A percentile compares a stretch with the other conserved stretches of the same genome.
Conservation (phyloP, 2,113 vertebrate genomes). For the Drymodes brunneopygia region DNA sequence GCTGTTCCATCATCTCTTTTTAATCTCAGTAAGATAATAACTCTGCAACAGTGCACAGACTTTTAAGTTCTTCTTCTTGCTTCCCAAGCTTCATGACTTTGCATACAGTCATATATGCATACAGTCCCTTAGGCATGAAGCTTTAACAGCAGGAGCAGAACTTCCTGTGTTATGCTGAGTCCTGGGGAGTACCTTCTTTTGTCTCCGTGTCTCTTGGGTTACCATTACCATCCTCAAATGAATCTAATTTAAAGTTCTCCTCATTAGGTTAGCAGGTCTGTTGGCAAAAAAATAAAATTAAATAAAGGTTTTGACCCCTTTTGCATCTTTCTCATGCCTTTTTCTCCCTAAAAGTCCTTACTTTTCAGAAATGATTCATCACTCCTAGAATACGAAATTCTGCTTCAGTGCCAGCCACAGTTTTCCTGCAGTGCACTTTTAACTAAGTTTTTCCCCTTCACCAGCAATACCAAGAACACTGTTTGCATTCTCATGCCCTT, state of each 20-base stretch:
- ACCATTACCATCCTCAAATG: background rate
- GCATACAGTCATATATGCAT: background rate
- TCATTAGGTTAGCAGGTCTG: background rate
- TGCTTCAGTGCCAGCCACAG: background rate
- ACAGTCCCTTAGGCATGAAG: background rate
- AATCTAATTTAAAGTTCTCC: background rate
- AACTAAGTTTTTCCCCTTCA: background rate
- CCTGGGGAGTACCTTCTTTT: background rate
- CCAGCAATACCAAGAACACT: background rate
- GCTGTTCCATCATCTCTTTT: background rate
- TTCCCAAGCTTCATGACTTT: background rate
- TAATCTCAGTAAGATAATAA: background rate
- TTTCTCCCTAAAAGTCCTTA: background rate
- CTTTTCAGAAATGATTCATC: background rate
- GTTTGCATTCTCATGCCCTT: background rate
- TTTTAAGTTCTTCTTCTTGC: background rate
- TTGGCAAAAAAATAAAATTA: background rate
- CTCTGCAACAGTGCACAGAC: background rate
- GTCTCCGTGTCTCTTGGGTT: background rate
- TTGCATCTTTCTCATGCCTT: background rate
- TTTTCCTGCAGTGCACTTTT: background rate
- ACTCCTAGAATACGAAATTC: background rate
- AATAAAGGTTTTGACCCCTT: background rate
- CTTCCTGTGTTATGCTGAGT: background rate
- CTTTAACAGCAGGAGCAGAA: background rate